These are phyloP conservation scores for Sebastes trivittatus DNA, from an alignment of 2,797 vertebrate genomes.

Conservation along the genomic window DNA sequence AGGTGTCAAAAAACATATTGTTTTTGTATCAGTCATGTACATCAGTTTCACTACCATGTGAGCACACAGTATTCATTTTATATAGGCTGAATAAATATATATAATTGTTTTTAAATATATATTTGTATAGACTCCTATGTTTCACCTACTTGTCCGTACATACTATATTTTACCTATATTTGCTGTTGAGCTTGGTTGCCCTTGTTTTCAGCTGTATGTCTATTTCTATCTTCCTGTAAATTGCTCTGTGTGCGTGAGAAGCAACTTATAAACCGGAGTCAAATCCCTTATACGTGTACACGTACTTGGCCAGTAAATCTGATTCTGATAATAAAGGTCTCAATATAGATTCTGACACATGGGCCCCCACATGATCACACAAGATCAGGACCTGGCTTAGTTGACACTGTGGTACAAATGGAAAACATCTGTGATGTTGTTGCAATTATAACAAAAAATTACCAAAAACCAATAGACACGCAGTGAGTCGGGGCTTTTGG, in stretches of 20 bases:
- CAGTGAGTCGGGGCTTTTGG: neutral
- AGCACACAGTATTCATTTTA: no score
- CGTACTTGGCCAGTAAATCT: neutral
- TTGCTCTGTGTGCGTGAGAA: neutral
- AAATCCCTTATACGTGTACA: neutral
- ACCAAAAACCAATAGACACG: neutral
- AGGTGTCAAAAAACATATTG: no score
- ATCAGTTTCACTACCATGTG: no score
- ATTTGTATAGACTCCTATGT: neutral
- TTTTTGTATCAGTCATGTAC: no score
- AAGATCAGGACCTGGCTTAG: neutral
- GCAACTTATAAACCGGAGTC: neutral
- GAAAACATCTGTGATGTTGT: neutral
- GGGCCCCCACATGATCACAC: no score
- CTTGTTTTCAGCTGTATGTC: neutral
- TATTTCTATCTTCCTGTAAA: neutral
- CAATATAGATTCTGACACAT: neutral
- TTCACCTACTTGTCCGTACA: neutral
- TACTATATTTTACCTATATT: neutral
- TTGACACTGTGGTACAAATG: neutral
- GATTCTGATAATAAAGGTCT: neutral
- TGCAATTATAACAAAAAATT: neutral
- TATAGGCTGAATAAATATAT: no score
- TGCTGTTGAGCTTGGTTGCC: neutral
- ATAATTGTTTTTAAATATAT: no score